Percentiles rank a stretch among this genome's conserved stretches.
Evolutionary conservation across 2,888 invertebrate genomes (phyloP).

Genomic region (Nesidiocoris tenuis): DNA sequence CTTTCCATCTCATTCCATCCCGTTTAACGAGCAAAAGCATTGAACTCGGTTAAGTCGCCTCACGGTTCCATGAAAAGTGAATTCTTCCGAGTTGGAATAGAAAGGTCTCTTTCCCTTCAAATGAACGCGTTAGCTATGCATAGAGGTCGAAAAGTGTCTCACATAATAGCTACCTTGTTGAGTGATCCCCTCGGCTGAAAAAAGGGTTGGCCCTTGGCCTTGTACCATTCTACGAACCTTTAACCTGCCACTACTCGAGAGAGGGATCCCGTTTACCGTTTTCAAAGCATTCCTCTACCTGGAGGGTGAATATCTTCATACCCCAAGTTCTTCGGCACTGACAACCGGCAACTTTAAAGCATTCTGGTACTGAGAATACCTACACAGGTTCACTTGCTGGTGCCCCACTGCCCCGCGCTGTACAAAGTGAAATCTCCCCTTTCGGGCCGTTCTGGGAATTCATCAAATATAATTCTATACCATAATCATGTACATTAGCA

Average conservation of each 20-base stretch:
- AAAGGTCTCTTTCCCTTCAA: conserved; percentile 4
- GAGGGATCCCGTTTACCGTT: background rate
- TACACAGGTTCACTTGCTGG: too few relatives aligned
- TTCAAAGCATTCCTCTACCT: conserved; percentile 31
- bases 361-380: background rate
- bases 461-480: too few relatives aligned
- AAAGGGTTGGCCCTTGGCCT: conserved; percentile 5
- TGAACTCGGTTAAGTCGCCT: too few relatives aligned
- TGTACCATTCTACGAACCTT: background rate
- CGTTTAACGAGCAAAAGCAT: too few relatives aligned
- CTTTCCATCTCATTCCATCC: too few relatives aligned
- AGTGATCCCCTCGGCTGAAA: conserved; percentile 27
- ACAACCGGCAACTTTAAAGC: background rate
- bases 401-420: too few relatives aligned
- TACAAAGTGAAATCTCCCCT: too few relatives aligned
- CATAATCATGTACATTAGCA: too few relatives aligned
- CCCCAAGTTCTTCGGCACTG: conserved; percentile 4
- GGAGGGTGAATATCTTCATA: conserved; percentile 32
- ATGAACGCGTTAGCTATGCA: conserved; percentile 39
- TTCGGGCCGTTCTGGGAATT: too few relatives aligned
- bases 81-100: background rate
- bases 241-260: background rate
- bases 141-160: conserved; percentile 36
- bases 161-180: conserved; percentile 30
- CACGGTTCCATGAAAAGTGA: background rate